A percentile compares a stretch with the other conserved stretches of the same genome.
Conservation (phyloP, 2,113 vertebrate species). For the Toxotes chatareus region DNA sequence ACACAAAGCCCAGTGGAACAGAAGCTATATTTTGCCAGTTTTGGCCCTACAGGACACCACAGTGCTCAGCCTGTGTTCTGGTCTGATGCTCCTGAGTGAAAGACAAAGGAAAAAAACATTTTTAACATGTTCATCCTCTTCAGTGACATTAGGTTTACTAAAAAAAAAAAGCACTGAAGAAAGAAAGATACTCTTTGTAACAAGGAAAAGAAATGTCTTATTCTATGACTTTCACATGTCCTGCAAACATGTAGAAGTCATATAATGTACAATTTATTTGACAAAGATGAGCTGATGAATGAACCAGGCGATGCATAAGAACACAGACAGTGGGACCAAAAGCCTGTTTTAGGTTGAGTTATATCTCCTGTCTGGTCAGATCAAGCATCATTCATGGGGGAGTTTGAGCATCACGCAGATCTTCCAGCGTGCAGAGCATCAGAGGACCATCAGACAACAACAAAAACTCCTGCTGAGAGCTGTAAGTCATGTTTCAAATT, state of each 20-base stretch:
- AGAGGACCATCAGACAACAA: background rate
- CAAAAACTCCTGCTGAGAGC: background rate
- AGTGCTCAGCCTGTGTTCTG: background rate
- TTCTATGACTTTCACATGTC: too few species aligned
- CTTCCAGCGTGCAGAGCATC: background rate
- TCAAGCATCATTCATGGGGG: background rate
- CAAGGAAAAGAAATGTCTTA: background rate
- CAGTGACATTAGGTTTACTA: background rate
- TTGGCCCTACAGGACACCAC: background rate
- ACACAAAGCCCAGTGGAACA: background rate
- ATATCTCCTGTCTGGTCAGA: constrained; percentile 16
- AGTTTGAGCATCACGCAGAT: background rate
- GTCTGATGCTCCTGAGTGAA: constrained; percentile 4
- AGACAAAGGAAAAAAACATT: background rate
- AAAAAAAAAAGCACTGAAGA: background rate
- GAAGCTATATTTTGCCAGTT: background rate
- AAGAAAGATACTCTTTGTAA: background rate
- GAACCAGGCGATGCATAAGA: background rate
- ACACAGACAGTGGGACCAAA: background rate
- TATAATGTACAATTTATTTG: background rate
- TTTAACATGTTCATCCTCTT: background rate
- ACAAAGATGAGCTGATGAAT: constrained; percentile 1
- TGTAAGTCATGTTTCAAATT: background rate
- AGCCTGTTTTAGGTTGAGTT: background rate
- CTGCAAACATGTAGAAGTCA: background rate